phyloP scores from a whole-genome alignment of 2,113 vertebrate genomes.

The Rhinogobius similis region DNA sequence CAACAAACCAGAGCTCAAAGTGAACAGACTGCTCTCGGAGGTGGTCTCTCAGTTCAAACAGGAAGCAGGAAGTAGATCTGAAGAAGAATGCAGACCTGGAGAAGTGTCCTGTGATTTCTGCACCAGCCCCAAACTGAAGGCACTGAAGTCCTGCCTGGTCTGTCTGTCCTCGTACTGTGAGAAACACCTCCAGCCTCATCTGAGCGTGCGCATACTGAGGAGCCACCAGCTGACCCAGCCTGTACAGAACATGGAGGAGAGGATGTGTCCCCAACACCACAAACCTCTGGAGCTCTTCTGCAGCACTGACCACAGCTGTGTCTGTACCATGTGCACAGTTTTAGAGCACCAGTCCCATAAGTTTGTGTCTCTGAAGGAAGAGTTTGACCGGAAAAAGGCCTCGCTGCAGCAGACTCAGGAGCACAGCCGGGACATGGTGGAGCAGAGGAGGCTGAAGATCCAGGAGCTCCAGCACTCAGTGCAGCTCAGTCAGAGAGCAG shows the following conservation, averaged over 20 bases:
- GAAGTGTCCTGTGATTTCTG: slow-evolving; percentile 3
- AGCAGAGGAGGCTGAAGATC: slow-evolving; percentile 5
- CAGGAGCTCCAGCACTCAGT: background rate
- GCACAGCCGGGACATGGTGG: slow-evolving; percentile 18
- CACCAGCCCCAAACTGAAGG: slow-evolving; percentile 1
- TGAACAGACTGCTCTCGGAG: slow-evolving; percentile 27
- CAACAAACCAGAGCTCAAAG: background rate
- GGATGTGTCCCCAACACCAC: slow-evolving; percentile 16
- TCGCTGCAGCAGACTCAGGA: slow-evolving; percentile 1
- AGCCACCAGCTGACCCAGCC: background rate
- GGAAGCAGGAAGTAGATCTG: background rate
- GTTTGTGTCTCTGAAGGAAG: slow-evolving; percentile 6
- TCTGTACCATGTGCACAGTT: slow-evolving; percentile 20
- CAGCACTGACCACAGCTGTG: slow-evolving; percentile 11
- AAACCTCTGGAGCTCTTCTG: slow-evolving; percentile 9
- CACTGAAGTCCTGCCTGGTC: slow-evolving; percentile 5
- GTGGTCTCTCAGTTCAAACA: slow-evolving; percentile 25
- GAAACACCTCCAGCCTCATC: slow-evolving; percentile 2
- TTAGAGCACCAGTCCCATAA: background rate
- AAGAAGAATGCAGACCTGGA: background rate
- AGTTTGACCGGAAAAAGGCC: background rate
- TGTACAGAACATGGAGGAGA: slow-evolving; percentile 19
- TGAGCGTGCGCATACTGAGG: background rate
- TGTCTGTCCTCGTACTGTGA: slow-evolving; percentile 6
- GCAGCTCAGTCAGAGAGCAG: slow-evolving; percentile 13